Percentiles rank a stretch among this genome's conserved stretches.
Evolutionary conservation across 2,888 invertebrate species (phyloP).

Genomic region (Dicycla oo): DNA sequence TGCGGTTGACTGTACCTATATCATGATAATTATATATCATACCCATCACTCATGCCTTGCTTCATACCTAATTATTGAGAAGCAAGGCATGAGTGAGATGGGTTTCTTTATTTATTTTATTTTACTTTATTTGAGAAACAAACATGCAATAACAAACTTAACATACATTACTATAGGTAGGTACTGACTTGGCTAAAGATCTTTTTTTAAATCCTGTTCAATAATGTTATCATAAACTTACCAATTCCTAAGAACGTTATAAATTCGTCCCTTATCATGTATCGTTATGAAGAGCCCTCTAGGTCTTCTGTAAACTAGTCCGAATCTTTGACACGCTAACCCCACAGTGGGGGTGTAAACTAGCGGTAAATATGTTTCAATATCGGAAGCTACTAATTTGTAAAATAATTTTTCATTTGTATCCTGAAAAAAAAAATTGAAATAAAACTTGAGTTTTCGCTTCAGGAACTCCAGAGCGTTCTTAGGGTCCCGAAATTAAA

Average conservation of each 20-base stretch:
- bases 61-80: no score
- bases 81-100: no score
- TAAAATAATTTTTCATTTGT: slow-evolving; percentile 98
- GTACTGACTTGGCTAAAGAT: neutral
- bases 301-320: slow-evolving; percentile 96
- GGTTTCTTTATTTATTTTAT: no score
- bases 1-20: no score
- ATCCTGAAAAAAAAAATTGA: slow-evolving; percentile 89
- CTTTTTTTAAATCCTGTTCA: neutral
- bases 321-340: slow-evolving; percentile 98
- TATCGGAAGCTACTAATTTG: slow-evolving; percentile 95
- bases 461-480: no score
- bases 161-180: neutral
- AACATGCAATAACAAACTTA: neutral
- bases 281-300: slow-evolving; percentile 98
- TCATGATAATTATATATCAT: no score
- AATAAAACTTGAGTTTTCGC: neutral
- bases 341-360: slow-evolving; percentile 99
- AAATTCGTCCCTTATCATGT: slow-evolving; percentile 96
- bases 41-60: no score
- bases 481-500: neutral
- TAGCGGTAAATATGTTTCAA: slow-evolving; percentile 97
- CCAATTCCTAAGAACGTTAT: slow-evolving; percentile 96
- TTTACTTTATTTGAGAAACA: neutral
- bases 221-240: slow-evolving; percentile 75